A percentile compares a stretch with the other conserved stretches of the same genome.
Conservation (phyloP, 2,888 invertebrate species). For the Maniola hyperantus region DNA sequence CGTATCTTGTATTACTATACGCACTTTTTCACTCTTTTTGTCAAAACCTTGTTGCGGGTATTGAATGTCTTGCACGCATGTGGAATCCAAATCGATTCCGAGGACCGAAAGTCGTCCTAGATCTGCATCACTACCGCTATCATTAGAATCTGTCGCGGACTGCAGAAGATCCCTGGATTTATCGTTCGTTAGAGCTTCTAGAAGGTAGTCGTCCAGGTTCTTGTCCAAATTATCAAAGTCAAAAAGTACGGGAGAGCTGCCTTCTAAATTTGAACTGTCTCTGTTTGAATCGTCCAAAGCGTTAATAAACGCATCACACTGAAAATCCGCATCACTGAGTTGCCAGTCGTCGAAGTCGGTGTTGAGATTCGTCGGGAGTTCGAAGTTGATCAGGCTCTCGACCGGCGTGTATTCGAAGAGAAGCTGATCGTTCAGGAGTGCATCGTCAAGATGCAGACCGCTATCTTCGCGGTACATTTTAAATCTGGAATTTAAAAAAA, state of each 20-base stretch:
- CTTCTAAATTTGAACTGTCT: constrained; percentile 57
- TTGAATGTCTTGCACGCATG: constrained; percentile 55
- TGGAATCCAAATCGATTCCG: constrained; percentile 52
- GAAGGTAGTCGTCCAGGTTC: constrained; percentile 68
- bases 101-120: constrained; percentile 50
- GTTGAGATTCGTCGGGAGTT: constrained; percentile 60
- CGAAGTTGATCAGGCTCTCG: constrained; percentile 75
- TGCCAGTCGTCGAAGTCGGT: constrained; percentile 63
- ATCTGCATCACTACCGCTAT: constrained; percentile 50
- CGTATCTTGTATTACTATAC: constrained; percentile 43
- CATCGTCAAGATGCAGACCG: constrained; percentile 62
- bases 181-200: constrained; percentile 66
- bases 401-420: constrained; percentile 73
- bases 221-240: constrained; percentile 71
- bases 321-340: constrained; percentile 67
- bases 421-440: constrained; percentile 65
- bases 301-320: constrained; percentile 69
- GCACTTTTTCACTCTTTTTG: constrained; percentile 40
- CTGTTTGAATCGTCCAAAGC: constrained; percentile 58
- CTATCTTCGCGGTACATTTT: constrained; percentile 67
- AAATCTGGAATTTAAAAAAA: constrained; percentile 50
- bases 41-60: constrained; percentile 49
- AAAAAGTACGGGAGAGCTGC: constrained; percentile 58
- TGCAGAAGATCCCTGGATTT: constrained; percentile 57
- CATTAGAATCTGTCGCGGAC: constrained; percentile 53